Percentiles rank a stretch among this genome's conserved stretches.
Evolutionary conservation across 2,797 vertebrate species (phyloP).

Genomic region (Cichlasoma orientale): DNA sequence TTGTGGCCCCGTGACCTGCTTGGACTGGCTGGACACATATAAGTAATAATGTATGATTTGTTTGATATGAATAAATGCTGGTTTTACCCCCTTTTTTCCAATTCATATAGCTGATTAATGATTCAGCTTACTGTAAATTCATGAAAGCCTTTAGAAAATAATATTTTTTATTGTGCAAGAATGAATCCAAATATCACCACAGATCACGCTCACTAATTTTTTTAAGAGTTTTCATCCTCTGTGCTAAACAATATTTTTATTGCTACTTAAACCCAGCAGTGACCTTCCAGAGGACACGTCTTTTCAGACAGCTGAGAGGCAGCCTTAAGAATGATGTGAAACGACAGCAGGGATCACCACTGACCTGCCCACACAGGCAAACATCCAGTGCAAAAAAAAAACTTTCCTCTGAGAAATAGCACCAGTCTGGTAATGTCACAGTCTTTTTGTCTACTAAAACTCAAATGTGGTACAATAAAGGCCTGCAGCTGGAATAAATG

Average conservation of each 20-base stretch:
- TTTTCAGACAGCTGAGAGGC: constrained; percentile 51
- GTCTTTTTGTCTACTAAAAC: neutral
- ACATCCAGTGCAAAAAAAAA: constrained; percentile 33
- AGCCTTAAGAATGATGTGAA: constrained; percentile 51
- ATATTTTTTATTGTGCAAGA: neutral
- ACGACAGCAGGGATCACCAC: constrained; percentile 52
- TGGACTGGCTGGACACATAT: constrained; percentile 25
- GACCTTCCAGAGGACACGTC: constrained; percentile 47
- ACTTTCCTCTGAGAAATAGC: constrained; percentile 12
- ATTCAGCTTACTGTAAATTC: neutral
- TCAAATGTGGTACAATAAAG: neutral
- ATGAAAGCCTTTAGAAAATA: neutral
- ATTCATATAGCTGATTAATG: neutral
- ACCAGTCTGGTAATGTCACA: neutral
- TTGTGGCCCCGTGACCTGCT: constrained; percentile 54
- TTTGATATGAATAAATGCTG: neutral
- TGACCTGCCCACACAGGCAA: constrained; percentile 50
- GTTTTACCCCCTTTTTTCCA: neutral
- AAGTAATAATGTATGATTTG: constrained; percentile 15
- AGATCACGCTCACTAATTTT: neutral
- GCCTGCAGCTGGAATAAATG: neutral
- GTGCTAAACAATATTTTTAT: neutral
- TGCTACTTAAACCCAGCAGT: constrained; percentile 11
- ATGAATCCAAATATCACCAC: neutral
- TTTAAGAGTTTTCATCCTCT: neutral